Conservation (phyloP, 2,113 vertebrate species). For the Panurus biarmicus region DNA sequence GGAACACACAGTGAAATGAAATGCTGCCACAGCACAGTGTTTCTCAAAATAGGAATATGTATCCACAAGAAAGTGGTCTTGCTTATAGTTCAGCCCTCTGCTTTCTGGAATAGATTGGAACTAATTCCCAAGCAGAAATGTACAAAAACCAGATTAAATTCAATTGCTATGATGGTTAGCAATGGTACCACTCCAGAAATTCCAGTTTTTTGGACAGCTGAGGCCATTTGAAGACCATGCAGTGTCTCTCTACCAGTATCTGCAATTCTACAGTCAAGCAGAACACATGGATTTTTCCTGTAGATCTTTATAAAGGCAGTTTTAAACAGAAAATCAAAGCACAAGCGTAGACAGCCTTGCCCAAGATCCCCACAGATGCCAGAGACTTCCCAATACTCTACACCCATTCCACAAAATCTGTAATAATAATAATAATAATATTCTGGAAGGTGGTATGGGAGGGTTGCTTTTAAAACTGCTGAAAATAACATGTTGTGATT, state of each 20-base stretch:
- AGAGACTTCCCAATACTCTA: neutral
- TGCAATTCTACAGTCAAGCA: neutral
- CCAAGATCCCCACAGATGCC: neutral
- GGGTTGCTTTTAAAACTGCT: neutral
- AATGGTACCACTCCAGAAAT: neutral
- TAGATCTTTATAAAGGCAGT: neutral
- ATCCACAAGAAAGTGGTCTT: neutral
- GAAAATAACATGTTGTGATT: neutral
- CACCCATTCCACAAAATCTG: neutral
- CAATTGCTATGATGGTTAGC: neutral
- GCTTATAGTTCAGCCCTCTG: neutral
- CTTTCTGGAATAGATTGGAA: neutral
- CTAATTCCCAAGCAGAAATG: neutral
- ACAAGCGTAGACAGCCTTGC: accelerated
- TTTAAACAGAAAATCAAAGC: neutral
- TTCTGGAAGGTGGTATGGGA: neutral
- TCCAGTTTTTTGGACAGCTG: neutral
- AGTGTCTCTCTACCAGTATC: neutral
- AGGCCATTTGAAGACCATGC: neutral
- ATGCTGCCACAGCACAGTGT: neutral
- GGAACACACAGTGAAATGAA: neutral
- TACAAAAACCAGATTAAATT: neutral
- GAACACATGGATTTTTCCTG: neutral
- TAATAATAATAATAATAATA: neutral
- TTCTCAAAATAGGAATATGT: neutral